Evolutionary conservation across 2,888 invertebrate species (phyloP).

Genomic region (Melieria omissa): DNA sequence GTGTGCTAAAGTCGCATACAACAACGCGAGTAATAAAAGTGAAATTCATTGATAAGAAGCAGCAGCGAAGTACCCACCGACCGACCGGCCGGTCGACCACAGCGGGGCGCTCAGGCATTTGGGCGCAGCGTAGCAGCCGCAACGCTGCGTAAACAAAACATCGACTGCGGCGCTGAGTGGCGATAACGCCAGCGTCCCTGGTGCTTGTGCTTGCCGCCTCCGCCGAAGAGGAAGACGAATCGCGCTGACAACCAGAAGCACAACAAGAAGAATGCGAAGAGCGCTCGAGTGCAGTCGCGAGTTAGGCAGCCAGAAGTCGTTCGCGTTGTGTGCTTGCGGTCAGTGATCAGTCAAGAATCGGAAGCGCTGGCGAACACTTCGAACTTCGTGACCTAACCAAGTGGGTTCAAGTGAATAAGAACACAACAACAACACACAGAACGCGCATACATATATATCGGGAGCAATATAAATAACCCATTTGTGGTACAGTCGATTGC

Average conservation of each 20-base stretch:
- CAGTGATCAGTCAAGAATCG: slow-evolving; percentile 46
- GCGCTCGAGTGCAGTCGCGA: slow-evolving; percentile 3
- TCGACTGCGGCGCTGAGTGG: not conserved
- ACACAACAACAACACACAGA: not conserved
- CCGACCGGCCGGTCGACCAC: not conserved
- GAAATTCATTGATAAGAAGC: slow-evolving; percentile 50
- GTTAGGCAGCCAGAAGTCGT: not conserved
- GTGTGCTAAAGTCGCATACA: too few relatives aligned
- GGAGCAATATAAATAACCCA: not conserved
- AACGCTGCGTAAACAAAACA: not conserved
- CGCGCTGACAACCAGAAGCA: slow-evolving; percentile 19
- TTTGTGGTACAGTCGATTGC: too few relatives aligned
- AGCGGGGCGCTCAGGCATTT: too few relatives aligned
- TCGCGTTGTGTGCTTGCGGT: slow-evolving; percentile 11
- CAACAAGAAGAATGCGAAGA: slow-evolving; percentile 26
- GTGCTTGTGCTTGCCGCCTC: too few relatives aligned
- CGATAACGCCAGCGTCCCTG: not conserved
- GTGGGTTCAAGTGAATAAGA: slow-evolving; percentile 22
- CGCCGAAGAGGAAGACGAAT: slow-evolving; percentile 20
- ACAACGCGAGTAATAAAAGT: slow-evolving; percentile 33
- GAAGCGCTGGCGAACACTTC: slow-evolving; percentile 40
- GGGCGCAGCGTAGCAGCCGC: too few relatives aligned
- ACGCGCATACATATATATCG: not conserved
- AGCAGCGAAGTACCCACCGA: not conserved
- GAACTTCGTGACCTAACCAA: slow-evolving; percentile 27